These are phyloP conservation scores for Candoia aspera DNA, from an alignment of 2,113 vertebrate genomes.

Conservation along the genomic window DNA sequence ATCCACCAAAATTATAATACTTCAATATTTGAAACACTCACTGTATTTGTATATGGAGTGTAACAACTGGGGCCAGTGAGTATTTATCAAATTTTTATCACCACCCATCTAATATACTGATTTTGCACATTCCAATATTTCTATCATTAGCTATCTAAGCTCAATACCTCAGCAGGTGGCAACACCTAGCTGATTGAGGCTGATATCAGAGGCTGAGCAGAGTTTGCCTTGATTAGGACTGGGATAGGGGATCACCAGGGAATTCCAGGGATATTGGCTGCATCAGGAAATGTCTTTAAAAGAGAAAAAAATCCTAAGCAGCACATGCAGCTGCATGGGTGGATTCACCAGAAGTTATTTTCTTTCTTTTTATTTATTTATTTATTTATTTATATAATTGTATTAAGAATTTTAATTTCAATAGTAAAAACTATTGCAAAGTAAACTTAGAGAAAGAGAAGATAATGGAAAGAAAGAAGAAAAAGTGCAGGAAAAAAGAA, in stretches of 20 bases:
- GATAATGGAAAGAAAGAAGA: too few species aligned
- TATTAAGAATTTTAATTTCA: too few species aligned
- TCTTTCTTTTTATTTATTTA: too few species aligned
- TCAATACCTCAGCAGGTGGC: not conserved
- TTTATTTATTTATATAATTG: too few species aligned
- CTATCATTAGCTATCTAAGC: not conserved
- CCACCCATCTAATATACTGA: not conserved
- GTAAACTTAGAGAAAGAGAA: too few species aligned
- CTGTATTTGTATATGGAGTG: not conserved
- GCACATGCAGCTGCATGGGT: too few species aligned
- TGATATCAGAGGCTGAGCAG: not conserved
- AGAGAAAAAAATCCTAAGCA: not conserved
- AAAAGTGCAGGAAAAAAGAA: too few species aligned
- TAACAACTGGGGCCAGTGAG: not conserved
- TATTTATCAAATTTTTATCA: too few species aligned
- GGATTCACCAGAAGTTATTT: too few species aligned
- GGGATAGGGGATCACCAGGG: not conserved
- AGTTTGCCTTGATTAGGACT: not conserved
- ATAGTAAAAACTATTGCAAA: too few species aligned
- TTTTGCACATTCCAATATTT: not conserved
- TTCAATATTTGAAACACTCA: not conserved
- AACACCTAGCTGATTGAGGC: not conserved
- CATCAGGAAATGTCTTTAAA: not conserved
- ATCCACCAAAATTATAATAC: not conserved
- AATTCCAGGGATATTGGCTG: not conserved